Base-by-base conservation (phyloP, 2,797 vertebrate genomes). In the Artibeus jamaicensis region DNA sequence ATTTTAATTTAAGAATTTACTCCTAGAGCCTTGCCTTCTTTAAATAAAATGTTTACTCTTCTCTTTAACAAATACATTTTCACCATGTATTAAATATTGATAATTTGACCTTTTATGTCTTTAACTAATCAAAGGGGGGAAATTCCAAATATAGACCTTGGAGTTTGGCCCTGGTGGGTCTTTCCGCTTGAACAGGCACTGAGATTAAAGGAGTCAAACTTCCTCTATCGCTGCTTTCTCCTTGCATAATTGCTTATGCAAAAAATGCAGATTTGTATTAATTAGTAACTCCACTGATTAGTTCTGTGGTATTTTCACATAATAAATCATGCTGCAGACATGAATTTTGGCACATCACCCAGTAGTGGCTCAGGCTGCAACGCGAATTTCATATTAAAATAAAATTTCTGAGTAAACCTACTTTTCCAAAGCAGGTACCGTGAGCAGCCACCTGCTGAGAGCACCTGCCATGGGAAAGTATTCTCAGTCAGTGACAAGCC, bases 241-340 rank as follows among this genome's bases (percentile, higher is more conserved):
- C 97, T 98, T 98, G 98, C 98, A 98, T 99, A 99, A 99, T 99
- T 99, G 98, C 99, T 99, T 99, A 99, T 99, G 99, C 99, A 99
- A 99, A 99, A 97, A 99, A 99, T 99, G 99, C 99, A 99, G 98
- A 99, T 99, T 99, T 98, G 98, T 99, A 99, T 99, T 99, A 99
- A 99, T 99, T 99, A 99, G 99, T 99, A 99, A 99, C 98, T 98
- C 98, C 98, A 96, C 98, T 99, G 99, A 99, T 99, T 99, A 99
- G 98, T 99, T 99, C 94, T 94, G 98, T 99, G 98, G 98, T 99
- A 98, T 99, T 99, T 99, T 99, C 98, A 98, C 97, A 98, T 98
- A 99, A 99, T 99, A 99, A 99, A 99, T 99, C 99, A 98, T 98
- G 98, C 98, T 98, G 98, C 98, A 99, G 98, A 98, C 98, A 98